Evolutionary conservation across 2,113 vertebrate species (phyloP), one percentile per base, ranked within the genome.

Genomic region (Sus scrofa): DNA sequence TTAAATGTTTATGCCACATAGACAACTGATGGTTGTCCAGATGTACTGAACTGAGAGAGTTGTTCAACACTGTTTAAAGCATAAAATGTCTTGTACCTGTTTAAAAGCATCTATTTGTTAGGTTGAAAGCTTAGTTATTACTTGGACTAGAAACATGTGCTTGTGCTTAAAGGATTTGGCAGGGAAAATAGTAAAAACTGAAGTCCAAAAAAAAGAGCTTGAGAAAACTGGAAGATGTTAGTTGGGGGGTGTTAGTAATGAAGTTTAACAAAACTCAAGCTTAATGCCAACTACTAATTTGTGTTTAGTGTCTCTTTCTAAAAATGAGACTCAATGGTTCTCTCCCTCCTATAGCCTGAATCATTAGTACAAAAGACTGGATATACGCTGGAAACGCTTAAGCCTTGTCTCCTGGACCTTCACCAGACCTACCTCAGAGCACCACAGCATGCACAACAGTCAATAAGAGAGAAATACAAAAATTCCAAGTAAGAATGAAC

Each of bases 391-490:
- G 99, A 99, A 71, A 99, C 98, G 82, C 99, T 99, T 91, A 99
- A 99, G 98, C 99, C 99, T 30, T 99, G 99, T 56, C 91, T 99
- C 65, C 37, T 98, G 94, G 99, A 99, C 97, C 99, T 99, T 32
- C 99, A 99, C 97, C 97, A 98, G 96, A 99, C 98, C 96, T 99
- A 99, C 99, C 98, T 99, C 98, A 98, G 70, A 98, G 99, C 99
- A 73, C 79, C 99, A 60, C 99, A 99, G 94, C 99, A 99, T 26
- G 98, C 99, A 0, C 99, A 99, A 97, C 99, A 99, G 98, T 99
- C 99, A 16, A 99, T 99, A 94, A 98, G 98, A 79, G 99, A 99
- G 92, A 99, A 99, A 97, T 99, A 99, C 98, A 99, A 99, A 98
- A 98, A 97, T 44, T 65, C 98, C 1, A 99, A 99, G 99, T 99